phyloP scores from a whole-genome alignment of 2,888 invertebrate species.

The Calameuta pallipes region DNA sequence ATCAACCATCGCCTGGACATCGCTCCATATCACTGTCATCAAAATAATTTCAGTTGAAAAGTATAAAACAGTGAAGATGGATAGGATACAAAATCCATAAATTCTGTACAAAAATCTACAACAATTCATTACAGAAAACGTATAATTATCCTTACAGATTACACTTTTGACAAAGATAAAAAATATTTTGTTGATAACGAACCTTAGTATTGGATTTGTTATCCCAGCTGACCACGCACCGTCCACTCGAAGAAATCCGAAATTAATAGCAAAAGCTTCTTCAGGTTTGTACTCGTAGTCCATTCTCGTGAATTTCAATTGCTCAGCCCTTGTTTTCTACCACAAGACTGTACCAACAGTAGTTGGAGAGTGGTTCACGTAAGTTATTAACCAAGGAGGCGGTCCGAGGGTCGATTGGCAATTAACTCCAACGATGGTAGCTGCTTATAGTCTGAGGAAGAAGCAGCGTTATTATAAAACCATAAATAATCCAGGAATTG shows the following conservation, averaged over 20 bases:
- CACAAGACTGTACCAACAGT: not conserved
- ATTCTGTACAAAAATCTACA: too few relatives aligned
- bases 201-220: conserved; percentile 19
- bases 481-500: too few relatives aligned
- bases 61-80: conserved; percentile 1
- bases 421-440: too few relatives aligned
- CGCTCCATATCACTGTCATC: conserved; percentile 64
- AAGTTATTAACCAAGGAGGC: not conserved
- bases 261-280: conserved; percentile 20
- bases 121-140: too few relatives aligned
- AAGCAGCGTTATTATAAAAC: too few relatives aligned
- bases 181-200: not conserved
- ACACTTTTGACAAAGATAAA: too few relatives aligned
- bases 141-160: too few relatives aligned
- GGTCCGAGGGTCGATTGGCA: too few relatives aligned
- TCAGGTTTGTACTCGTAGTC: conserved; percentile 14
- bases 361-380: not conserved
- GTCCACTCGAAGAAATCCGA: conserved; percentile 14
- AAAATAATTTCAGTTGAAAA: conserved; percentile 64
- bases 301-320: not conserved
- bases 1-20: conserved; percentile 47
- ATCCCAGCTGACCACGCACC: conserved; percentile 22
- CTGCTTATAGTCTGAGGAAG: too few relatives aligned
- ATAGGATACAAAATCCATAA: too few relatives aligned
- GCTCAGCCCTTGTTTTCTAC: not conserved